A percentile compares a stretch with the other conserved stretches of the same genome.
Conservation (phyloP, 2,888 invertebrate genomes). For the Aplocera efformata region DNA sequence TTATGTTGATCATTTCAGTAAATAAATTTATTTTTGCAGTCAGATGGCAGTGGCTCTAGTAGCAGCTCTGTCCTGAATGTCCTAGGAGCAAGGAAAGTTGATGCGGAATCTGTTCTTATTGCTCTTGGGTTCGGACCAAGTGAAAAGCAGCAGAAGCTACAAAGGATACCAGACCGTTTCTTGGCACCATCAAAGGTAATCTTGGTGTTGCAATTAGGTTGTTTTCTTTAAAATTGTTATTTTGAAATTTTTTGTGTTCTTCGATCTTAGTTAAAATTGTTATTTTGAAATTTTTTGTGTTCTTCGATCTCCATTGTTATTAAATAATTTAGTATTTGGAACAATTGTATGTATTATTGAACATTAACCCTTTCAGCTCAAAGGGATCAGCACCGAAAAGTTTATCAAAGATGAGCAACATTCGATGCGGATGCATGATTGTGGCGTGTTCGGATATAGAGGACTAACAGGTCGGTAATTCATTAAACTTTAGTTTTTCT, state of each 20-base stretch:
- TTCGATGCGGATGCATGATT: slow-evolving; percentile 86
- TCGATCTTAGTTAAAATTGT: too few relatives aligned
- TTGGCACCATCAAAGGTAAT: slow-evolving; percentile 88
- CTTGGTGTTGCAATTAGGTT: neutral
- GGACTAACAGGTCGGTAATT: slow-evolving; percentile 83
- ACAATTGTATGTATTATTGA: too few relatives aligned
- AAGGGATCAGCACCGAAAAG: slow-evolving; percentile 87
- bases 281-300: too few relatives aligned
- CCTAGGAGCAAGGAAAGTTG: slow-evolving; percentile 89
- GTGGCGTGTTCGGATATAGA: slow-evolving; percentile 87
- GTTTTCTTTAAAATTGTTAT: too few relatives aligned
- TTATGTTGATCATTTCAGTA: too few relatives aligned
- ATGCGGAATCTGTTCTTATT: slow-evolving; percentile 93
- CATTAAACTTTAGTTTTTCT: neutral
- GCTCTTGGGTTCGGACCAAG: slow-evolving; percentile 90
- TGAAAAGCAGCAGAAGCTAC: slow-evolving; percentile 83
- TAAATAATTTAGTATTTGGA: too few relatives aligned
- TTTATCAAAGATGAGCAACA: slow-evolving; percentile 88
- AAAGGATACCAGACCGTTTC: slow-evolving; percentile 90
- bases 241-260: too few relatives aligned
- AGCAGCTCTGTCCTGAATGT: slow-evolving; percentile 91
- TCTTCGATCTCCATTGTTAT: too few relatives aligned
- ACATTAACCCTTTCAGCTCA: slow-evolving; percentile 81
- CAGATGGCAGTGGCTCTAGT: slow-evolving; percentile 75
- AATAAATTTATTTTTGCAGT: too few relatives aligned